These are phyloP conservation scores for Tenebrio molitor DNA, from an alignment of 1,140 invertebrate genomes.

Conservation along the genomic window DNA sequence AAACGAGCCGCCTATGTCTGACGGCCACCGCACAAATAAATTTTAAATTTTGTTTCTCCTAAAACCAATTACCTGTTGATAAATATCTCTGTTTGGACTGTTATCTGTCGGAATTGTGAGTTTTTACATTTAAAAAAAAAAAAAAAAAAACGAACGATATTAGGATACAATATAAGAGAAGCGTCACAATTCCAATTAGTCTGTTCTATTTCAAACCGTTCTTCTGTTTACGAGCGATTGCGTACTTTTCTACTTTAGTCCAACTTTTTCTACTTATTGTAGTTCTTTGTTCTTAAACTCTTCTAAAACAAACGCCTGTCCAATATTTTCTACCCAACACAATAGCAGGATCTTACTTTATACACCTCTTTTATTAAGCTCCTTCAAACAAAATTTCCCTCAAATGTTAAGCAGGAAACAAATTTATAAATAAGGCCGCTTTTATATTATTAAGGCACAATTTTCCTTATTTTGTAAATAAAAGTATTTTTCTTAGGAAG, in stretches of 20 bases:
- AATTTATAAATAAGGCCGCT: constrained; percentile 21
- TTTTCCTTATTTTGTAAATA: constrained; percentile 11
- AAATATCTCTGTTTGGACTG: too few relatives aligned
- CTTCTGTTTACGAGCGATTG: constrained; percentile 30
- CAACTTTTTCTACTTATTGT: constrained; percentile 34
- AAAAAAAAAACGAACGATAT: neutral
- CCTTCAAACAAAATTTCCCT: constrained; percentile 13
- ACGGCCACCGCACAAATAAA: neutral
- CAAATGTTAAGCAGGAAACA: neutral
- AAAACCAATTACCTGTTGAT: neutral
- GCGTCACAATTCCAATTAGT: constrained; percentile 10
- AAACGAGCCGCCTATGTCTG: neutral
- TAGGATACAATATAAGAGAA: constrained; percentile 1
- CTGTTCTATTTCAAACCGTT: constrained; percentile 13
- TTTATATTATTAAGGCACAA: constrained; percentile 3
- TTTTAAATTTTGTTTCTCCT: neutral
- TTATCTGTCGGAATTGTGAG: too few relatives aligned
- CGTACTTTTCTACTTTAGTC: constrained; percentile 23
- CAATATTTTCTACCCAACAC: constrained; percentile 4
- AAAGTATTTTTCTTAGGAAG: constrained; percentile 19
- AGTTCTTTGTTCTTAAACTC: constrained; percentile 32
- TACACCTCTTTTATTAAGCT: constrained; percentile 14
- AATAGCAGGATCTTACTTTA: constrained; percentile 18
- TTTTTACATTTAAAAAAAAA: too few relatives aligned
- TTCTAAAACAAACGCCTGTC: constrained; percentile 33